Percentiles rank a stretch among this genome's conserved stretches.
Conservation (phyloP, 2,888 invertebrate species). For the Drosophila formosana region DNA sequence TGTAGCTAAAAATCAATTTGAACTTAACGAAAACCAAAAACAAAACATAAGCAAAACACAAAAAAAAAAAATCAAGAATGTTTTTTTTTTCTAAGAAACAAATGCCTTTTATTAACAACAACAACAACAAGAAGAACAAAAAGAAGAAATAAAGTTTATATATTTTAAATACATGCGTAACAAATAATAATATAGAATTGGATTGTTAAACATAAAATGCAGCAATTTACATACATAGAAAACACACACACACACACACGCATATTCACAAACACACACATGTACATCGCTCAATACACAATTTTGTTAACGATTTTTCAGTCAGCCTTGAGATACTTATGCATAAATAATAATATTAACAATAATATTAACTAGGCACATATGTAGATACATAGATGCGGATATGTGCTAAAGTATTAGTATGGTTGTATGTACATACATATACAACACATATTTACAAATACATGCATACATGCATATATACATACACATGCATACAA, state of each 20-base stretch:
- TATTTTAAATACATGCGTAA: conserved; percentile 71
- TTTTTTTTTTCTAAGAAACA: conserved; percentile 58
- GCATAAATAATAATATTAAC: conserved; percentile 29
- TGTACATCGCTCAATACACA: conserved; percentile 37
- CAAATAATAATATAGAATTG: conserved; percentile 30
- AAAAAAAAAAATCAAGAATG: conserved; percentile 36
- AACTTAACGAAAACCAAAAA: conserved; percentile 39
- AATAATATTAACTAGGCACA: not conserved
- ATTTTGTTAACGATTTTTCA: conserved; percentile 50
- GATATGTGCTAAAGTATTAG: conserved; percentile 17
- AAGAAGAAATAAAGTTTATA: conserved; percentile 71
- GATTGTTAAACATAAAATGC: conserved; percentile 45
- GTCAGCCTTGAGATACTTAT: conserved; percentile 61
- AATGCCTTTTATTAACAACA: conserved; percentile 70
- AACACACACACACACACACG: conserved; percentile 1
- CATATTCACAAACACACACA: not conserved
- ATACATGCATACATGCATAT: not conserved
- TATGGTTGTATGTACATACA: conserved; percentile 22
- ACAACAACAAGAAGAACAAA: conserved; percentile 3
- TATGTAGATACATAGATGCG: conserved; percentile 38
- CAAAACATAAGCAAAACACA: conserved; percentile 34
- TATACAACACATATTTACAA: conserved; percentile 28
- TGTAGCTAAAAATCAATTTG: conserved; percentile 64
- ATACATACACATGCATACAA: conserved; percentile 20
- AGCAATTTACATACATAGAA: conserved; percentile 26